Evolutionary conservation across 2,888 invertebrate genomes (phyloP).

Genomic region (Drosophila cognata): DNA sequence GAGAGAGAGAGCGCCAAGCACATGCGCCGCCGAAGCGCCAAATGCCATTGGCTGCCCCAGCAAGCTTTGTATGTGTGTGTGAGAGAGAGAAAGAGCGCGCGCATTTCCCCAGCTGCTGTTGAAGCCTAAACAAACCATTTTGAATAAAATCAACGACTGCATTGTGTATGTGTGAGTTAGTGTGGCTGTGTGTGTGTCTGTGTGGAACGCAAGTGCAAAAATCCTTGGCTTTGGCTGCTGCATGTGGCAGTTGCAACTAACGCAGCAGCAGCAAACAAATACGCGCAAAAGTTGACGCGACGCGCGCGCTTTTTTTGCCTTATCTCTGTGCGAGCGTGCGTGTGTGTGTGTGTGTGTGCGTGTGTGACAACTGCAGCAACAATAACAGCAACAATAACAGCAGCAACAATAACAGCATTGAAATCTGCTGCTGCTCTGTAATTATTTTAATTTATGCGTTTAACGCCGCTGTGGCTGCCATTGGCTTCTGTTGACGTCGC

Average conservation of each 20-base stretch:
- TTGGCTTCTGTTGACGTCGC: constrained; percentile 57
- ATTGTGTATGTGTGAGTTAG: not conserved
- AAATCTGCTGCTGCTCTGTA: constrained; percentile 52
- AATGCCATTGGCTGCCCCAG: constrained; percentile 61
- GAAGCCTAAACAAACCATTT: constrained; percentile 79
- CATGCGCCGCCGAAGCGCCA: constrained; percentile 74
- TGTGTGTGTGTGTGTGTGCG: constrained; percentile 25
- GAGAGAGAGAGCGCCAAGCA: constrained; percentile 48
- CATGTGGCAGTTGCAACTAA: constrained; percentile 66
- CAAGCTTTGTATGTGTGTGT: constrained; percentile 26
- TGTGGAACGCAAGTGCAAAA: constrained; percentile 72
- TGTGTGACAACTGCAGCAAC: constrained; percentile 43
- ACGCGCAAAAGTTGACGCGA: constrained; percentile 51
- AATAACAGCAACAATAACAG: constrained; percentile 32
- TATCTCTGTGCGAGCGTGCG: constrained; percentile 28
- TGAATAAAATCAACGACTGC: constrained; percentile 76
- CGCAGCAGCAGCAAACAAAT: constrained; percentile 49
- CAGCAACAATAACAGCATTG: constrained; percentile 27
- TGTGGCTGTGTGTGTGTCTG: constrained; percentile 4
- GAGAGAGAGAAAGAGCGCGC: constrained; percentile 36
- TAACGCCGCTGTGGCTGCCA: constrained; percentile 63
- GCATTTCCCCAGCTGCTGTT: constrained; percentile 65
- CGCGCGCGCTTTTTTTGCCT: constrained; percentile 50
- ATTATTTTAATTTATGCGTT: constrained; percentile 82
- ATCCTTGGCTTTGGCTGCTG: constrained; percentile 55